Conservation (phyloP, 2,113 vertebrate genomes). For the Antennarius striatus region DNA sequence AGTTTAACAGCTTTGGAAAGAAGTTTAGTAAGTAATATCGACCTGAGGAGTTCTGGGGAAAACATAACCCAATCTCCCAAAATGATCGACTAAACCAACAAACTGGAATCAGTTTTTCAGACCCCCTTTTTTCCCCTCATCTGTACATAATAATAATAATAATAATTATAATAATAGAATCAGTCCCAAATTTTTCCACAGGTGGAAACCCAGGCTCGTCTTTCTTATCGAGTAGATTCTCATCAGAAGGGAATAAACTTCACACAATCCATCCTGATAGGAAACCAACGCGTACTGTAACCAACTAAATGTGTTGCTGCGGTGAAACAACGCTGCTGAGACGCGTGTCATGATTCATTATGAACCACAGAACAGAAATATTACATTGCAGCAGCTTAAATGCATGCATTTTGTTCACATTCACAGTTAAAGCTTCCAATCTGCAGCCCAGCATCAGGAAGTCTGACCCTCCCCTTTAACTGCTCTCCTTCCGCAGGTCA, state of each 20-base stretch:
- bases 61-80: slow-evolving; percentile 14
- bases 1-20: slow-evolving; percentile 12
- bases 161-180: too few species aligned
- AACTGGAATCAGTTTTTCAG: too few species aligned
- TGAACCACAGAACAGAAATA: neutral
- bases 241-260: slow-evolving; percentile 1
- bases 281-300: neutral
- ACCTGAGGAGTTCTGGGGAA: slow-evolving; percentile 38
- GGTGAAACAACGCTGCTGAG: neutral
- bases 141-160: too few species aligned
- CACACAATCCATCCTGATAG: neutral
- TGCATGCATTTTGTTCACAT: too few species aligned
- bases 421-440: too few species aligned
- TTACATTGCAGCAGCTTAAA: too few species aligned
- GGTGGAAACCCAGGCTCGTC: neutral
- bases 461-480: neutral
- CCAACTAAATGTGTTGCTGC: too few species aligned
- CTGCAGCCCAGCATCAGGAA: too few species aligned
- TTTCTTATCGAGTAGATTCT: neutral
- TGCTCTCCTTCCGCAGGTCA: neutral
- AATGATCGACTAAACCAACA: neutral
- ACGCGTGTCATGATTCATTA: neutral
- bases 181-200: too few species aligned
- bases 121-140: too few species aligned
- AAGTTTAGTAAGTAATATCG: slow-evolving; percentile 9